Evolutionary conservation across 2,797 vertebrate species (phyloP).

Genomic region (Ctenopoma kingsleyae): DNA sequence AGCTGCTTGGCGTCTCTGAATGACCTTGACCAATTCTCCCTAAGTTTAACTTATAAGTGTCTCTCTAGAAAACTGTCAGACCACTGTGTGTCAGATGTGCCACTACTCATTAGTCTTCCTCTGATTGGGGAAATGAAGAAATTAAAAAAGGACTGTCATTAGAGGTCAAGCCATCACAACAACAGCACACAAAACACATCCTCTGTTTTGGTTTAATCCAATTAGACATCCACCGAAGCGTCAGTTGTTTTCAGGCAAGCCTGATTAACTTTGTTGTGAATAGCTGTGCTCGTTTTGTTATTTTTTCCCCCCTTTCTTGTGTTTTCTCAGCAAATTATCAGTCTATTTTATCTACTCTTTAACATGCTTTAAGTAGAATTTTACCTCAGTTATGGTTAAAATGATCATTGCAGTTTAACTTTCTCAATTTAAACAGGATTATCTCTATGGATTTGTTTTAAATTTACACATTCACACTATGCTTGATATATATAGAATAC

Average conservation of each 20-base stretch:
- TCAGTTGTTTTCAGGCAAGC: conserved; percentile 79
- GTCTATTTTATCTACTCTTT: conserved; percentile 32
- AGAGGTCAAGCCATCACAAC: conserved; percentile 81
- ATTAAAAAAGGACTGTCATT: conserved; percentile 70
- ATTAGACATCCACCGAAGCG: conserved; percentile 82
- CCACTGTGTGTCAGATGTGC: conserved; percentile 74
- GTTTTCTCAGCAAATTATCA: conserved; percentile 68
- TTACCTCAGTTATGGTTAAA: conserved; percentile 15
- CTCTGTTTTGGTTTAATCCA: conserved; percentile 83
- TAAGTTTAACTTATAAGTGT: conserved; percentile 75
- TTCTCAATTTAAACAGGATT: conserved; percentile 10
- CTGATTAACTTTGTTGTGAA: conserved; percentile 81
- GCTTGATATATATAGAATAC: not conserved
- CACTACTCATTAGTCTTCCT: conserved; percentile 76
- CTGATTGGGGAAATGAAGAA: conserved; percentile 78
- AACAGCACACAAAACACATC: conserved; percentile 73
- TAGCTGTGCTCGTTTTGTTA: conserved; percentile 67
- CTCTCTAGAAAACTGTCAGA: conserved; percentile 70
- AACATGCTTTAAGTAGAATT: conserved; percentile 30
- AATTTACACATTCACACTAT: not conserved
- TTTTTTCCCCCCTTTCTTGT: conserved; percentile 48
- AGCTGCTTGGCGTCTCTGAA: conserved; percentile 54
- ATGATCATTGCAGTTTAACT: conserved; percentile 12
- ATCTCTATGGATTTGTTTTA: conserved; percentile 7
- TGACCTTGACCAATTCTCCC: conserved; percentile 80